Percentiles rank a stretch among this genome's conserved stretches.
Conservation (phyloP, 2,113 vertebrate species). For the Phrynocephalus versicolor region DNA sequence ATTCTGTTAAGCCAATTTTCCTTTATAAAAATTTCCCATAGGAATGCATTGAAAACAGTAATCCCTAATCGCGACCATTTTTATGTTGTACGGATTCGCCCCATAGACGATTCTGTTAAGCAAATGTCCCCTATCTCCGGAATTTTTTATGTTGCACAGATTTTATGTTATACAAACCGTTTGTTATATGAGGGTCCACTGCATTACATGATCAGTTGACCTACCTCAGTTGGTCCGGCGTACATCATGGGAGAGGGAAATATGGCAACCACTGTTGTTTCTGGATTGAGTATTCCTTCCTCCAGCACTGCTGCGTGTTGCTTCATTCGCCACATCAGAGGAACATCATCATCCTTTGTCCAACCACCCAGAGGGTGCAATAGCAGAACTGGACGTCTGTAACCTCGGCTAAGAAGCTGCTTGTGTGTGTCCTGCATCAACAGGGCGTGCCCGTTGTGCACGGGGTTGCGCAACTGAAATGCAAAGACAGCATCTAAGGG, state of each 20-base stretch:
- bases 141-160: too few species aligned
- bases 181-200: too few species aligned
- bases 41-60: too few species aligned
- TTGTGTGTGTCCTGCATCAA: constrained; percentile 97
- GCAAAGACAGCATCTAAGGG: constrained; percentile 93
- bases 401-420: constrained; percentile 90
- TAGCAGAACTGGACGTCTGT: constrained; percentile 90
- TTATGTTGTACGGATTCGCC: too few species aligned
- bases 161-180: too few species aligned
- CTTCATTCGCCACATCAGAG: constrained; percentile 93
- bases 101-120: too few species aligned
- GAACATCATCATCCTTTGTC: constrained; percentile 98
- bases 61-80: too few species aligned
- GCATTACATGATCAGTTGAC: not conserved
- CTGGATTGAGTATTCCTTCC: constrained; percentile 87
- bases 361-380: constrained; percentile 96
- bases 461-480: constrained; percentile 96
- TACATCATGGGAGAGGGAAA: constrained; percentile 99
- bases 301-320: constrained; percentile 95
- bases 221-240: constrained; percentile 97
- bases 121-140: too few species aligned
- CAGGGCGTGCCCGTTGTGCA: constrained; percentile 95
- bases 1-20: too few species aligned
- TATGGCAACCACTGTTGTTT: constrained; percentile 93
- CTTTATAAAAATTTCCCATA: too few species aligned